Percentiles rank a stretch among this genome's conserved stretches.
Evolutionary conservation across 1,140 invertebrate species (phyloP).

Genomic region (Diabrotica undecimpunctata): DNA sequence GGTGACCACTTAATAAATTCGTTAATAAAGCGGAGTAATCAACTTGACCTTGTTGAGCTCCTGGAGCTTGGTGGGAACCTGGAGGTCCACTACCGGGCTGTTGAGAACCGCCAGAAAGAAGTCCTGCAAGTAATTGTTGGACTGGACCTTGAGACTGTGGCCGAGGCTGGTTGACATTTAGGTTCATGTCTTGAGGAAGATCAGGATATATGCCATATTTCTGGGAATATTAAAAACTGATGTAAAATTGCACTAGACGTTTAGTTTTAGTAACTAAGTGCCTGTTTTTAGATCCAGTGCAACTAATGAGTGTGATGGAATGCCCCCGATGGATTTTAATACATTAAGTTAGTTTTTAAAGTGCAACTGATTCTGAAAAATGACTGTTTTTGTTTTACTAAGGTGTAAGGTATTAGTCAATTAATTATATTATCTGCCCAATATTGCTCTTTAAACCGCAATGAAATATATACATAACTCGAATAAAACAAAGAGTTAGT

Average conservation of each 20-base stretch:
- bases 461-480: too few species aligned
- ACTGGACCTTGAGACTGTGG: not conserved
- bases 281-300: not conserved
- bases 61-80: conserved; percentile 6
- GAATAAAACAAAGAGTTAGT: too few species aligned
- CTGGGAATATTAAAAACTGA: conserved; percentile 4
- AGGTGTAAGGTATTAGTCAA: too few species aligned
- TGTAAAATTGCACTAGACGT: not conserved
- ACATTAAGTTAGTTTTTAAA: too few species aligned
- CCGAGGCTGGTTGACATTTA: conserved; percentile 7
- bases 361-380: too few species aligned
- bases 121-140: conserved; percentile 6
- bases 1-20: conserved; percentile 12
- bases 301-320: not conserved
- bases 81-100: not conserved
- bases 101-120: conserved; percentile 5
- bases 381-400: too few species aligned
- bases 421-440: too few species aligned
- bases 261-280: not conserved
- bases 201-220: conserved; percentile 29
- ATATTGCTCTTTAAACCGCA: too few species aligned
- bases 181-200: conserved; percentile 24
- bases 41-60: conserved; percentile 12
- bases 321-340: too few species aligned
- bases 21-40: conserved; percentile 10